Conservation (phyloP, 2,113 vertebrate genomes). For the Pavo muticus region DNA sequence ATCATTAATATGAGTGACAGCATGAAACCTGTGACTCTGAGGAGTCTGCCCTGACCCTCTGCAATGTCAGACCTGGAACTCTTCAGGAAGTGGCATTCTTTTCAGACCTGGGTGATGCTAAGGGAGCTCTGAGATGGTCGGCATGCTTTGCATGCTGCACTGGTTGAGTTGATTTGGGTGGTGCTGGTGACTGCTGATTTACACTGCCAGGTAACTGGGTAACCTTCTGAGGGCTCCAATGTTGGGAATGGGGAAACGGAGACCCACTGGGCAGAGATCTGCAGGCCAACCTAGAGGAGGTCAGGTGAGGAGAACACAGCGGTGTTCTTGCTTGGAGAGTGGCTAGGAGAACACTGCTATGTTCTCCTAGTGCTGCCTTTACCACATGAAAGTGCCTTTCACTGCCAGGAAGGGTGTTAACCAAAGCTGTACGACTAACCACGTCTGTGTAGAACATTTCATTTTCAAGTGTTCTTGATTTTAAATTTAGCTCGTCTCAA, state of each 20-base stretch:
- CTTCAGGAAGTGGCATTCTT: neutral
- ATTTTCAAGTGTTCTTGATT: slow-evolving; percentile 24
- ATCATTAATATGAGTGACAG: slow-evolving; percentile 67
- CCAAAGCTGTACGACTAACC: slow-evolving; percentile 60
- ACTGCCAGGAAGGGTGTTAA: slow-evolving; percentile 70
- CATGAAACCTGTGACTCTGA: slow-evolving; percentile 3
- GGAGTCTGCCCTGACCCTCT: slow-evolving; percentile 12
- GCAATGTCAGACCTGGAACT: slow-evolving; percentile 9
- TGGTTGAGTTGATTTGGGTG: neutral
- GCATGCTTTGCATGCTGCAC: neutral
- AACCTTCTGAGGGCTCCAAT: neutral
- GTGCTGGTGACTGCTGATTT: neutral
- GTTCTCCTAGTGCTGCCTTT: neutral
- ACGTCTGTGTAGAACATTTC: slow-evolving; percentile 42
- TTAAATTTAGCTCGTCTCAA: slow-evolving; percentile 55
- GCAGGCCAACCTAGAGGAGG: neutral
- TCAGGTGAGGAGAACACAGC: neutral
- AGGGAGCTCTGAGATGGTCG: neutral
- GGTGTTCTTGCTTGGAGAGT: neutral
- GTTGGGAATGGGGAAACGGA: neutral
- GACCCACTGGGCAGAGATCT: neutral
- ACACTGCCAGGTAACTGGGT: neutral
- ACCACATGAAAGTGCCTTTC: slow-evolving; percentile 41
- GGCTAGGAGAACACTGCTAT: neutral
- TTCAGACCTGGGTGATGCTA: neutral